Percentiles rank a stretch among this genome's conserved stretches.
phyloP scores from a whole-genome alignment of 1,140 invertebrate species.

The Hermetia illucens region DNA sequence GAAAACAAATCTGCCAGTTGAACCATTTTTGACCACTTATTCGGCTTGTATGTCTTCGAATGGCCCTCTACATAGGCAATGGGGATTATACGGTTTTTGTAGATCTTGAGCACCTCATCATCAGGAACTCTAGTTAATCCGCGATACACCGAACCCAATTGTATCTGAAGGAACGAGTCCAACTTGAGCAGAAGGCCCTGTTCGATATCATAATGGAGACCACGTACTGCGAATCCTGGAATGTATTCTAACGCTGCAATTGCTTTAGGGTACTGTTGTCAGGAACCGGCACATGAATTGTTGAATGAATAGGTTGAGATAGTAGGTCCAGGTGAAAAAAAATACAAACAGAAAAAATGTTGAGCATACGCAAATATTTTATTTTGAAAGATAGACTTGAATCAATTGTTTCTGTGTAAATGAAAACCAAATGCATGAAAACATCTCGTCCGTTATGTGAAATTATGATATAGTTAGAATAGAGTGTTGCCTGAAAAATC shows the following conservation, averaged over 20 bases:
- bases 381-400: no score
- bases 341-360: no score
- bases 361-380: no score
- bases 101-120: constrained; percentile 73
- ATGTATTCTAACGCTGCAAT: constrained; percentile 72
- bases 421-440: no score
- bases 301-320: no score
- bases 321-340: no score
- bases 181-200: constrained; percentile 91
- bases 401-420: no score
- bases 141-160: constrained; percentile 87
- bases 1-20: constrained; percentile 95
- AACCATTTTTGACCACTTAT: constrained; percentile 57
- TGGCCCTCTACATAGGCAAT: constrained; percentile 66
- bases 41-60: constrained; percentile 30
- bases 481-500: no score
- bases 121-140: constrained; percentile 66
- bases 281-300: no score
- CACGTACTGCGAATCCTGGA: constrained; percentile 80
- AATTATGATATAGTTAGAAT: no score
- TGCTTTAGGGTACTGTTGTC: constrained; percentile 89
- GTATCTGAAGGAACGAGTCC: constrained; percentile 93
- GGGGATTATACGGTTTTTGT: constrained; percentile 73
- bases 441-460: no score
- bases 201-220: constrained; percentile 92